Evolutionary conservation across 2,888 invertebrate genomes (phyloP).

Genomic region (Myopa testacea): DNA sequence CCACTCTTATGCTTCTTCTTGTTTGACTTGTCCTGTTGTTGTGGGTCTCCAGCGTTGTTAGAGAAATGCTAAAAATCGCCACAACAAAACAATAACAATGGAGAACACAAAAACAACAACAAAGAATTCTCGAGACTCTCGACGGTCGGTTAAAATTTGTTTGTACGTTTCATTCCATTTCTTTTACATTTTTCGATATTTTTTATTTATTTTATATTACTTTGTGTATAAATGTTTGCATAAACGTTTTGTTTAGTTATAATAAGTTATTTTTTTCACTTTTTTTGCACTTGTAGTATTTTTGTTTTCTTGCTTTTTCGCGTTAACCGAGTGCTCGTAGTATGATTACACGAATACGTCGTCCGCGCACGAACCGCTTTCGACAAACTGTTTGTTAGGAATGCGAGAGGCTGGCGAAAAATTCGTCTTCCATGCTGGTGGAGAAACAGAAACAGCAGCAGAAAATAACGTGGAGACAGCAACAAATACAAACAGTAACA

Average conservation of each 20-base stretch:
- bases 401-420: constrained; percentile 22
- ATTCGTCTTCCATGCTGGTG: constrained; percentile 27
- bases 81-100: neutral
- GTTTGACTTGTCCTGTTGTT: no score
- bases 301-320: neutral
- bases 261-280: neutral
- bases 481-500: constrained; percentile 12
- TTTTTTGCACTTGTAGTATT: neutral
- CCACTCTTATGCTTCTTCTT: no score
- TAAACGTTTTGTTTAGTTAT: neutral
- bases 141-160: no score
- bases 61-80: no score
- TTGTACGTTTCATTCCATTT: no score
- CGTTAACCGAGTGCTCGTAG: neutral
- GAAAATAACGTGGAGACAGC: neutral
- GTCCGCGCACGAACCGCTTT: constrained; percentile 33
- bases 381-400: constrained; percentile 35
- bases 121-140: no score
- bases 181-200: no score
- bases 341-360: constrained; percentile 26
- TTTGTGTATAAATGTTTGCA: no score
- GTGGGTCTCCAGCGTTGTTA: no score
- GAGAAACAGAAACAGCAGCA: constrained; percentile 13
- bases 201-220: no score
- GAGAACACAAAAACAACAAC: neutral